A percentile compares a stretch with the other conserved stretches of the same genome.
Evolutionary conservation across 2,113 vertebrate genomes (phyloP).

Genomic region (Podiceps cristatus): DNA sequence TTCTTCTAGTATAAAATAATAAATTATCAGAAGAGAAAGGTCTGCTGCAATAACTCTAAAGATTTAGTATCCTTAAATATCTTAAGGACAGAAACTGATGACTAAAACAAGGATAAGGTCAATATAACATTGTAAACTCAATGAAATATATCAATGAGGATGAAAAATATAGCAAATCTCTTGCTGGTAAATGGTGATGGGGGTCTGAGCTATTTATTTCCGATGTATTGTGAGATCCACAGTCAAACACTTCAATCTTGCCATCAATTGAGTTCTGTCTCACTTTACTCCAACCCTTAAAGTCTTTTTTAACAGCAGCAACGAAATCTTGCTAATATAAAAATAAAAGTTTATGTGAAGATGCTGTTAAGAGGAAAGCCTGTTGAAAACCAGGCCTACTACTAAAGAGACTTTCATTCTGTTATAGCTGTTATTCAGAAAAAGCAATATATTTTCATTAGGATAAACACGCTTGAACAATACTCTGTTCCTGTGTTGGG

Average conservation of each 20-base stretch:
- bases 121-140: slow-evolving; percentile 51
- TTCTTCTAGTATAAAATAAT: slow-evolving; percentile 22
- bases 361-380: not conserved
- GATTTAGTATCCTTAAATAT: slow-evolving; percentile 44
- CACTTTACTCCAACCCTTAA: not conserved
- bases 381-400: not conserved
- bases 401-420: not conserved
- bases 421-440: not conserved
- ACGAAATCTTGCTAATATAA: not conserved
- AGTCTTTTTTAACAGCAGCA: not conserved
- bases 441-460: not conserved
- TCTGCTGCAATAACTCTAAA: not conserved
- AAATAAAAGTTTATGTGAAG: not conserved
- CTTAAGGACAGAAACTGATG: slow-evolving; percentile 27
- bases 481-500: not conserved
- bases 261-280: not conserved
- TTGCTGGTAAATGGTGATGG: not conserved
- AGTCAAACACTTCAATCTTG: not conserved
- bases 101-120: slow-evolving; percentile 33
- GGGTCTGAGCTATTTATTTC: not conserved
- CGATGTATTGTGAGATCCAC: not conserved
- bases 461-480: not conserved
- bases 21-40: slow-evolving; percentile 37
- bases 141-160: slow-evolving; percentile 8
- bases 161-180: not conserved